Percentiles rank a stretch among this genome's conserved stretches.
These are phyloP conservation scores for Latrodectus hesperus DNA, from an alignment of 2,888 invertebrate species.

Conservation along the genomic window DNA sequence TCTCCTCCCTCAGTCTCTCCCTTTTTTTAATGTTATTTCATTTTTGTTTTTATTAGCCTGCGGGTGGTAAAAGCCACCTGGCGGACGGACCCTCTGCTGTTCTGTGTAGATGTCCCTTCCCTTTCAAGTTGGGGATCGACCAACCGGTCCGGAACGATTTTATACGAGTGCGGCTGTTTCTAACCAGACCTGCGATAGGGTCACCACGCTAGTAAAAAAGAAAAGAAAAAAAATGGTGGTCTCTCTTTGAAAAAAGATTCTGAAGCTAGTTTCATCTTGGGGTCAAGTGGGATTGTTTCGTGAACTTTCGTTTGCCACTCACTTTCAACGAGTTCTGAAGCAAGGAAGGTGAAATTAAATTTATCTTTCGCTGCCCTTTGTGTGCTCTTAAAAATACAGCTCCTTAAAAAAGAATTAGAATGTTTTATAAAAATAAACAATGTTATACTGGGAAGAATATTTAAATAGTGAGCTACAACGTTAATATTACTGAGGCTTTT, in stretches of 20 bases:
- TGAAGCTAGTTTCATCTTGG: not conserved
- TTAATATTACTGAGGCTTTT: too few species aligned
- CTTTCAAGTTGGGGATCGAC: conserved; percentile 5
- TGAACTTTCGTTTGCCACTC: not conserved
- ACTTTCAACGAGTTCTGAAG: not conserved
- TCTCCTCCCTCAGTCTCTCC: not conserved
- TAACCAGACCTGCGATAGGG: not conserved
- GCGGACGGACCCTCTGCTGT: conserved; percentile 22
- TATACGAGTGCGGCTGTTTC: not conserved
- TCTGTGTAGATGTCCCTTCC: conserved; percentile 18
- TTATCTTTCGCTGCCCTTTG: too few species aligned
- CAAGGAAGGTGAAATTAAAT: too few species aligned
- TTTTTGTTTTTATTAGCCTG: conserved; percentile 36
- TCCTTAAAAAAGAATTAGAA: too few species aligned
- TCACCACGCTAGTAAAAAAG: not conserved
- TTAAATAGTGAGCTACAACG: too few species aligned
- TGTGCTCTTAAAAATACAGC: too few species aligned
- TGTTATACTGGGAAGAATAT: too few species aligned
- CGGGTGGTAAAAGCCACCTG: conserved; percentile 56
- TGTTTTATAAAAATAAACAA: too few species aligned
- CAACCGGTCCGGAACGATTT: conserved; percentile 37
- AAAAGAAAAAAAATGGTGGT: too few species aligned
- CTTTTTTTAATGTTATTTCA: conserved; percentile 27
- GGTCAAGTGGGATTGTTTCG: conserved; percentile 3
- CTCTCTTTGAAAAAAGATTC: not conserved